These are phyloP conservation scores for Thymelicus acteon DNA, from an alignment of 2,888 invertebrate species.

Conservation along the genomic window DNA sequence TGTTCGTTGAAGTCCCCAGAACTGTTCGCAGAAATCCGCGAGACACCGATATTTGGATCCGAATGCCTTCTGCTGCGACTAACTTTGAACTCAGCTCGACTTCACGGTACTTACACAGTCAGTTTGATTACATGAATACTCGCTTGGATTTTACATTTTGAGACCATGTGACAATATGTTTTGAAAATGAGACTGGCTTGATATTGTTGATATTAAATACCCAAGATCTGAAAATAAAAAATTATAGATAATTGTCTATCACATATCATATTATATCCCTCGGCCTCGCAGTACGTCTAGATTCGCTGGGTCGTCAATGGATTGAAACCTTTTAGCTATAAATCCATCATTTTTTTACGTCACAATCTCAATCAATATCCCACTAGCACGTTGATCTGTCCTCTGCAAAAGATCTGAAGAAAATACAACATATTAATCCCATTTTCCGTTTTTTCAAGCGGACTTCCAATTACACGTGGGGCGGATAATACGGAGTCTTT, in stretches of 20 bases:
- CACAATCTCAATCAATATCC: not conserved
- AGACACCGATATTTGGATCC: slow-evolving; percentile 12
- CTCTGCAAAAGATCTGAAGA: slow-evolving; percentile 17
- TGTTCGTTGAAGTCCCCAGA: slow-evolving; percentile 68
- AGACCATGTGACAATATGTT: not conserved
- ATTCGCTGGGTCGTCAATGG: no score
- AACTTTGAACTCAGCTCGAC: slow-evolving; percentile 10
- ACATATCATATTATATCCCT: no score
- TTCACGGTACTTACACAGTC: not conserved
- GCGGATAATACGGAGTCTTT: slow-evolving; percentile 64
- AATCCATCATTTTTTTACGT: no score
- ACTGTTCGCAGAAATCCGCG: slow-evolving; percentile 9
- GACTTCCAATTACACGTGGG: slow-evolving; percentile 71
- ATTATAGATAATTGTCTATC: no score
- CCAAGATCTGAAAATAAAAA: no score
- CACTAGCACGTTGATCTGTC: not conserved
- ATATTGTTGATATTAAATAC: no score
- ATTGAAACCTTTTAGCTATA: no score
- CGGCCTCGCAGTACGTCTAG: no score
- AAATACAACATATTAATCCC: slow-evolving; percentile 29
- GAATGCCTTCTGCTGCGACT: not conserved
- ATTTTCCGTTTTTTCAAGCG: slow-evolving; percentile 48
- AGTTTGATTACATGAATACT: slow-evolving; percentile 5
- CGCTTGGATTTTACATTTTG: not conserved
- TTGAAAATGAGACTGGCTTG: no score